Evolutionary conservation across 2,113 vertebrate genomes (phyloP).

Genomic region (Oncorhynchus keta): DNA sequence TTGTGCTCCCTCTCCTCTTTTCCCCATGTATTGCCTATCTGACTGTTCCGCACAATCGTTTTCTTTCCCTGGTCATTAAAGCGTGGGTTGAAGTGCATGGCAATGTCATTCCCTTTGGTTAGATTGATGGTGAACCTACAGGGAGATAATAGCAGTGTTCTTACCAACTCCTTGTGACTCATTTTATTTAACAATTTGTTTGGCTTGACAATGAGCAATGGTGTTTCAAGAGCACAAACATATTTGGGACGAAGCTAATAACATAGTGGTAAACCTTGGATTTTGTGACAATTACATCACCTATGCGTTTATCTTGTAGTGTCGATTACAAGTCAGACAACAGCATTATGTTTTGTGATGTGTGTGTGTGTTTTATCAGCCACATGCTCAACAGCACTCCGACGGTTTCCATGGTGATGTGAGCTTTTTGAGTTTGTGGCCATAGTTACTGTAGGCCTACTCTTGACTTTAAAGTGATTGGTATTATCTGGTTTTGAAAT

Average conservation of each 20-base stretch:
- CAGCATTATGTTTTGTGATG: too few species aligned
- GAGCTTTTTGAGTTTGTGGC: neutral
- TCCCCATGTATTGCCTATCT: conserved; percentile 40
- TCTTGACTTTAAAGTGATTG: neutral
- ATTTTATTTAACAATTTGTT: too few species aligned
- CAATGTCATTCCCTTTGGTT: conserved; percentile 36
- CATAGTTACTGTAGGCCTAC: neutral
- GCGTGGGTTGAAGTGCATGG: conserved; percentile 51
- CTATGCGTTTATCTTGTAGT: too few species aligned
- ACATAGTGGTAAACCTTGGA: too few species aligned
- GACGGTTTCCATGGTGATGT: neutral
- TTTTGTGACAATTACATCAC: too few species aligned
- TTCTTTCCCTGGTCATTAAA: conserved; percentile 39
- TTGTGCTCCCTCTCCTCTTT: conserved; percentile 34
- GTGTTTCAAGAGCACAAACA: too few species aligned
- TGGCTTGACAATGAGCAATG: too few species aligned
- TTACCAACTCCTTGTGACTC: too few species aligned
- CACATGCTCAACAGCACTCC: neutral
- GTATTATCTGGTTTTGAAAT: neutral
- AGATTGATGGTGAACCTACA: conserved; percentile 52
- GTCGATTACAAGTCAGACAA: too few species aligned
- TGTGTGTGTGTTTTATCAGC: neutral
- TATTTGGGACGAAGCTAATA: too few species aligned
- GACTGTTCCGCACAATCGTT: conserved; percentile 45
- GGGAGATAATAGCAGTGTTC: neutral